These are phyloP conservation scores for Ophion ventricosus DNA, from an alignment of 2,888 invertebrate genomes.

Conservation along the genomic window DNA sequence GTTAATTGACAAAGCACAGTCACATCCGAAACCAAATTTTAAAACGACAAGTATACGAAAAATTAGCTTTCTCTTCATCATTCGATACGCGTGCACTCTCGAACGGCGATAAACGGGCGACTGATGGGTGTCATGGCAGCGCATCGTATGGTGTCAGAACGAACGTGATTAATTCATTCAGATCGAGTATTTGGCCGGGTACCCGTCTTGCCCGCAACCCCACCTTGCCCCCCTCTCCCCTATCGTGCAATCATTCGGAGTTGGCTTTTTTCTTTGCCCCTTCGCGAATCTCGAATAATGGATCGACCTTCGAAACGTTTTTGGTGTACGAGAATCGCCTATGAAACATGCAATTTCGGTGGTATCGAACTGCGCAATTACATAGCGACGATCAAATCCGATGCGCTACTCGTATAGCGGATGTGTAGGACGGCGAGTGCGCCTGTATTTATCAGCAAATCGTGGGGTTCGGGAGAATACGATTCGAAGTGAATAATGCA, in stretches of 20 bases:
- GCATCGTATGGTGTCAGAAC: too few relatives aligned
- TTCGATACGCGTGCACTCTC: too few relatives aligned
- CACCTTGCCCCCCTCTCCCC: too few relatives aligned
- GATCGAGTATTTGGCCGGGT: too few relatives aligned
- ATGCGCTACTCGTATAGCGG: conserved; percentile 1
- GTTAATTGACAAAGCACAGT: too few relatives aligned
- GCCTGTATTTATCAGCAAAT: conserved; percentile 11
- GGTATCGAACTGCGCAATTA: conserved; percentile 41
- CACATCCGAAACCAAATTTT: too few relatives aligned
- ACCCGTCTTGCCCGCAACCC: too few relatives aligned
- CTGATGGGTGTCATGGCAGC: too few relatives aligned
- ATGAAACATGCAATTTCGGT: conserved; percentile 48
- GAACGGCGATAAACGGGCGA: too few relatives aligned
- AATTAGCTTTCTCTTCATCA: too few relatives aligned
- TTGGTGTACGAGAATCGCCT: not conserved
- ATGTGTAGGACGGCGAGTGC: not conserved
- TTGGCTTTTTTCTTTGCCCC: not conserved
- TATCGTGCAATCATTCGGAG: not conserved
- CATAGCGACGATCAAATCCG: conserved; percentile 33
- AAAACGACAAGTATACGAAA: too few relatives aligned
- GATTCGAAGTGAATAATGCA: conserved; percentile 6
- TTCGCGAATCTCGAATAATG: conserved; percentile 27
- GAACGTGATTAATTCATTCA: too few relatives aligned
- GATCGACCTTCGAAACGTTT: conserved; percentile 17
- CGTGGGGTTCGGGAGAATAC: not conserved